Percentiles rank a stretch among this genome's conserved stretches.
These are phyloP conservation scores for Enteromius paludinosus DNA, from an alignment of 2,797 vertebrate genomes.

Conservation along the genomic window DNA sequence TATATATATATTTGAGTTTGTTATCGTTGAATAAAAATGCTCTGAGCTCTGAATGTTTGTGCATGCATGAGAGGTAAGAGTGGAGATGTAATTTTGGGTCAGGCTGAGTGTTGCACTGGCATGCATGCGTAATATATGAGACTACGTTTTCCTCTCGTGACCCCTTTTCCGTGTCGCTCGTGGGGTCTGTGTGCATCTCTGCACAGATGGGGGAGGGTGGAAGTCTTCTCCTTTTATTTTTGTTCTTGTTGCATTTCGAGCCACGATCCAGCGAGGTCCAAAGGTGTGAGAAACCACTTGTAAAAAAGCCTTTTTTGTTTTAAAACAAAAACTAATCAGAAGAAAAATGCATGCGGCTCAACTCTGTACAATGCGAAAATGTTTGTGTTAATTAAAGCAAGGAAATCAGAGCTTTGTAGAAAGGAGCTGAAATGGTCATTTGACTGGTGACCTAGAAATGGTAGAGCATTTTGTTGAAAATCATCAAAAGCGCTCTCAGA, in stretches of 20 bases:
- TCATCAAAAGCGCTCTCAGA: neutral
- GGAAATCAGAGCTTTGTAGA: neutral
- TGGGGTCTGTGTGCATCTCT: constrained; percentile 37
- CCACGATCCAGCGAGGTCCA: neutral
- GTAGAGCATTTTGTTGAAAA: neutral
- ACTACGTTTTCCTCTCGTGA: constrained; percentile 34
- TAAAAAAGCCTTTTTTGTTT: neutral
- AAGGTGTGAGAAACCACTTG: neutral
- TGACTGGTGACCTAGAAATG: neutral
- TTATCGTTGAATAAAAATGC: constrained; percentile 7
- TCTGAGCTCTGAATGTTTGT: neutral
- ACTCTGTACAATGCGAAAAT: neutral
- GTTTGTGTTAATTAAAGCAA: neutral
- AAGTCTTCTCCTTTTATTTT: constrained; percentile 29
- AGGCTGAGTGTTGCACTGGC: constrained; percentile 19
- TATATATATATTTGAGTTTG: neutral
- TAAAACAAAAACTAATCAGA: neutral
- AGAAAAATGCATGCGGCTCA: neutral
- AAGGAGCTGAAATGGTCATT: neutral
- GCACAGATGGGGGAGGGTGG: constrained; percentile 39
- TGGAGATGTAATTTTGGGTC: constrained; percentile 10
- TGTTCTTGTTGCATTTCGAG: constrained; percentile 3
- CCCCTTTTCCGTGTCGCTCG: constrained; percentile 41
- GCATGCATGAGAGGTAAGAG: neutral
- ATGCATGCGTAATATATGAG: constrained; percentile 17